Evolutionary conservation across 2,888 invertebrate genomes (phyloP).

Genomic region (Hirudinaria manillensis): DNA sequence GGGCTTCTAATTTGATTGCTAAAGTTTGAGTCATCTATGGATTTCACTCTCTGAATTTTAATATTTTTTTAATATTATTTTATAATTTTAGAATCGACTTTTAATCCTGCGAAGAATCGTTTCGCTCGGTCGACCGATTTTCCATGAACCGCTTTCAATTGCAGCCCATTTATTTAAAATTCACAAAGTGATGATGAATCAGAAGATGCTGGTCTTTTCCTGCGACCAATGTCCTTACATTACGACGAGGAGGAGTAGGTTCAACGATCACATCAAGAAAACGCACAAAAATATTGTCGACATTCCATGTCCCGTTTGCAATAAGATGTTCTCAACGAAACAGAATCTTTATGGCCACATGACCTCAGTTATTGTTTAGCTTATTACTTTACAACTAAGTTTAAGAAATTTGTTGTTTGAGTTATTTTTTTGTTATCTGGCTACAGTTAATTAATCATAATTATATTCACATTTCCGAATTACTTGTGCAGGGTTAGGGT

Average conservation of each 20-base stretch:
- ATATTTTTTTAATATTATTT: neutral
- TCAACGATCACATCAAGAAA: slow-evolving; percentile 35
- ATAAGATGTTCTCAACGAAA: slow-evolving; percentile 36
- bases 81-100: no score
- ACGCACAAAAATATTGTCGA: slow-evolving; percentile 34
- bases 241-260: slow-evolving; percentile 35
- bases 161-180: slow-evolving; percentile 36
- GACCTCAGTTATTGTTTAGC: slow-evolving; percentile 35
- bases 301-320: slow-evolving; percentile 35
- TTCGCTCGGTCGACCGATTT: no score
- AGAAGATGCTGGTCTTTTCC: slow-evolving; percentile 33
- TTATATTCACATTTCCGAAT: no score
- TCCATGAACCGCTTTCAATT: no score
- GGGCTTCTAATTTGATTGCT: neutral
- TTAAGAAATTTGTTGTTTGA: no score
- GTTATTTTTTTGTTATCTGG: no score
- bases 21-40: neutral
- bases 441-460: no score
- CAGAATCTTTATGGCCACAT: slow-evolving; percentile 34
- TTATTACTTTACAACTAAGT: no score
- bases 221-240: slow-evolving; percentile 35
- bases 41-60: neutral
- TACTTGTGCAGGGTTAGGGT: no score
- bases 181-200: slow-evolving; percentile 32
- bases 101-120: neutral